A percentile compares a stretch with the other conserved stretches of the same genome.
Evolutionary conservation across 2,888 invertebrate species (phyloP).

Genomic region (Platycnemis pennipes): DNA sequence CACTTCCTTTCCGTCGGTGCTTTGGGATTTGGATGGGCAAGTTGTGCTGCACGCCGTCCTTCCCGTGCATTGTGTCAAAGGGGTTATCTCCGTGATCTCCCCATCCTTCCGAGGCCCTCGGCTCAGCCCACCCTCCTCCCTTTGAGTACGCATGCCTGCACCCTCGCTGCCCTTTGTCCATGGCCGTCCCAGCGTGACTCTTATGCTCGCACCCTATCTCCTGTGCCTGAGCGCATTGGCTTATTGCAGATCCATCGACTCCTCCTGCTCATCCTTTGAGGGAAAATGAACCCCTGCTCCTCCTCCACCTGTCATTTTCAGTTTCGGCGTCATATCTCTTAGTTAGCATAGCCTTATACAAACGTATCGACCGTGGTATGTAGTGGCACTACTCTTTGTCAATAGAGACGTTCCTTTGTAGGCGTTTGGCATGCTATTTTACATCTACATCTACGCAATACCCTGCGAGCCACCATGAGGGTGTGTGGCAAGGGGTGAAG

Average conservation of each 20-base stretch:
- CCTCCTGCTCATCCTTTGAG: neutral
- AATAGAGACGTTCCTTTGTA: too few species aligned
- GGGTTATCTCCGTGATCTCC: neutral
- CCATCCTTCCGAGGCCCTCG: slow-evolving; percentile 10
- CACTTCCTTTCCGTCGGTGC: neutral
- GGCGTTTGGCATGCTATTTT: too few species aligned
- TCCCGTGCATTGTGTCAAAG: neutral
- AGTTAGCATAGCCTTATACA: neutral
- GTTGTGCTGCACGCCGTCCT: slow-evolving; percentile 15
- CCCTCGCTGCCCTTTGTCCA: slow-evolving; percentile 18
- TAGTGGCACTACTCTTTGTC: too few species aligned
- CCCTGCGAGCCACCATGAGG: too few species aligned
- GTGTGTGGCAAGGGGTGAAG: too few species aligned
- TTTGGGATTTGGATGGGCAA: neutral
- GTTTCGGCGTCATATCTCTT: neutral
- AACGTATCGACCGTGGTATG: neutral
- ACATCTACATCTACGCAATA: too few species aligned
- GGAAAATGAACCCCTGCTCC: neutral
- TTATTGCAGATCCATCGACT: neutral
- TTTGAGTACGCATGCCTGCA: slow-evolving; percentile 9
- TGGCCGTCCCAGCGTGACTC: slow-evolving; percentile 35
- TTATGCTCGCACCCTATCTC: slow-evolving; percentile 12
- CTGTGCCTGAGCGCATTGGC: neutral
- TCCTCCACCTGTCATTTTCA: neutral
- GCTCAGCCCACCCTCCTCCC: neutral